Base-by-base conservation (phyloP, 2,113 vertebrate species). In the Nematolebias whitei region DNA sequence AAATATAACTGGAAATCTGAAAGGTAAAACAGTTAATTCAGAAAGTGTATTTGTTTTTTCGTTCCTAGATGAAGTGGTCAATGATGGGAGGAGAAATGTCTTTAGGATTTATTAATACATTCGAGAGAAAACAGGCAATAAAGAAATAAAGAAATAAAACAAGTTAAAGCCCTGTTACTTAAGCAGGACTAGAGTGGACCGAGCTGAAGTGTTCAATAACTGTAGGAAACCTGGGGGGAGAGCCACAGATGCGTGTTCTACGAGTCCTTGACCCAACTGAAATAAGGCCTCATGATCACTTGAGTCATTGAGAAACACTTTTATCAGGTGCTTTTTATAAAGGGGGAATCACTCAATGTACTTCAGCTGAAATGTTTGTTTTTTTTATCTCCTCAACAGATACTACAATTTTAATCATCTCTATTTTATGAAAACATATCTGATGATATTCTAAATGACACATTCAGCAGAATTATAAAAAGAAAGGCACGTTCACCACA, bases 251-350 rank as follows among this genome's bases (percentile, higher is more conserved):
- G 66, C 67, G 57, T 74, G 75, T 60, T 63, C 51, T 56, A 77
- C 71, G 65, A 82, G 65, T 58, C 74, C 72, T 80, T 83, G 79
- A 77, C 74, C 68, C 2, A n/a, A 83, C 64, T 76, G 52, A 50
- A 67, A 66, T 39, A 54, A 47, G 47, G 51, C 57, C 71, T 83
- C 77, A 79, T 71, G 84, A 83, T 86, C 70, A 81, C 45, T 55
- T 79, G 77, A 57, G 52, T 65, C 70, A 71, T 84, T 71, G 26
- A 29, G 26, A 29, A 29, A 29, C 26, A 29, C 26, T 29, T 29
- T n/a, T n/a, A n/a, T n/a, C n/a, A n/a, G n/a, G n/a, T n/a, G n/a
- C 56, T 32, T 55, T 72, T 68, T 2, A 68, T 29, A 67, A 41
- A 63, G 44, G 53, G 49, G 24, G 18, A 32, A 19, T 35, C 40